Evolutionary conservation across 37 sponge, comb jelly and placozoan genomes (phyloP).

Genomic region (Halichondria panicea): DNA sequence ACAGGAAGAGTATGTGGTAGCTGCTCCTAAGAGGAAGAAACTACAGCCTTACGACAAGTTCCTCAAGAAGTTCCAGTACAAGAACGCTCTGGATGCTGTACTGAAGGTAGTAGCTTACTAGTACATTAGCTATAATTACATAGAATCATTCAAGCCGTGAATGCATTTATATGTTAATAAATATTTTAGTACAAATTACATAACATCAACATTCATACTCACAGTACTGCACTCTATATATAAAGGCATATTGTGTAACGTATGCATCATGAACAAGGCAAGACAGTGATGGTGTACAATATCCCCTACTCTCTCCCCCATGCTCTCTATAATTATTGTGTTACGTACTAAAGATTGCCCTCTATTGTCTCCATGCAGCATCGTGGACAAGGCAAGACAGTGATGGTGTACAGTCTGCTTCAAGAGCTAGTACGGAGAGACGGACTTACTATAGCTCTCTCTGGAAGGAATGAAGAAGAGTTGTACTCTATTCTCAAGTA

Average conservation of each 20-base stretch:
- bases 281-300: constrained; percentile 60
- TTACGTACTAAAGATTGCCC: too few relatives aligned
- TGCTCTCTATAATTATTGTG: too few relatives aligned
- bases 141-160: too few relatives aligned
- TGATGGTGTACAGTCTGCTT: constrained; percentile 74
- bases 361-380: too few relatives aligned
- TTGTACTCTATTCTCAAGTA: constrained; percentile 85
- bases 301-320: too few relatives aligned
- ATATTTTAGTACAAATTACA: too few relatives aligned
- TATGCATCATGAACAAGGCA: constrained; percentile 10
- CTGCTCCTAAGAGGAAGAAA: constrained; percentile 31
- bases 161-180: too few relatives aligned
- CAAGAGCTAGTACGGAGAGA: constrained; percentile 91
- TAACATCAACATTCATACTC: too few relatives aligned
- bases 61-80: constrained; percentile 86
- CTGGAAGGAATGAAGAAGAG: constrained; percentile 79
- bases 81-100: constrained; percentile 81
- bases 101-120: constrained; percentile 57
- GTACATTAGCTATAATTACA: too few relatives aligned
- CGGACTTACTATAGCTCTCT: constrained; percentile 81
- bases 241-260: too few relatives aligned
- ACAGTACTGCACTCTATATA: too few relatives aligned
- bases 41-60: constrained; percentile 68
- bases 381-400: constrained; percentile 13
- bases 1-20: constrained; percentile 65